Evolutionary conservation across 2,797 vertebrate species (phyloP), one percentile per base, ranked within the genome.

Genomic region (Loriculus beryllinus): DNA sequence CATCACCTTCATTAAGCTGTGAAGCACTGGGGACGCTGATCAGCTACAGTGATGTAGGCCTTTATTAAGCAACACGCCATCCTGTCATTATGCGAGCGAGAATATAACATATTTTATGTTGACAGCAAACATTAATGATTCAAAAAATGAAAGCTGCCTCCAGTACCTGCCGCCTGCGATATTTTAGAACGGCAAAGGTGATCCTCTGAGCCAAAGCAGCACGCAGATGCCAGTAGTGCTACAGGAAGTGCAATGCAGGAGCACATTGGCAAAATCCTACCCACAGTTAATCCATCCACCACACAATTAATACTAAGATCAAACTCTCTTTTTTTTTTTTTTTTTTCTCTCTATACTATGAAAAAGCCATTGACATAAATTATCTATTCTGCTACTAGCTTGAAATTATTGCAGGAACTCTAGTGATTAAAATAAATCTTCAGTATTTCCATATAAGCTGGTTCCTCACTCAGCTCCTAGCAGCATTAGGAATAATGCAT

Each of bases 401-500:
- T 94, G 91, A 96, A 96, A 97, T 92, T 96, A 97, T 95, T 92
- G 83, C 88, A 95, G 93, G 91, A 97, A 98, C 95, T 86, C 81
- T 59, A 85, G 82, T 78, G 95, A 96, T 97, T 96, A 96, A 97
- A 97, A 97, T 88, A 95, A 97, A 96, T 93, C 95, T 95, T 93
- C 93, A 75, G 42, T 90, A 93, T 97, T 98, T 98, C 97, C 95
- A 95, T 80, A 82, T 56, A 95, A 97, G 91, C 96, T 83, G 74
- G 94, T 95, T 97, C 97, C 93, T 97, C 93, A 92, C 82, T 97
- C 96, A 97, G 96, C 96, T 98, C 96, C 95, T 95, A 92, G 95
- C 96, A 97, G 98, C 97, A 97, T 97, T 97, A 98, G 97, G 97
- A 98, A 98, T 96, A 98, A 98, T 96, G 97, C 97, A 97, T 95